Evolutionary conservation across 2,888 invertebrate species (phyloP).

Genomic region (Torymus tubicola): DNA sequence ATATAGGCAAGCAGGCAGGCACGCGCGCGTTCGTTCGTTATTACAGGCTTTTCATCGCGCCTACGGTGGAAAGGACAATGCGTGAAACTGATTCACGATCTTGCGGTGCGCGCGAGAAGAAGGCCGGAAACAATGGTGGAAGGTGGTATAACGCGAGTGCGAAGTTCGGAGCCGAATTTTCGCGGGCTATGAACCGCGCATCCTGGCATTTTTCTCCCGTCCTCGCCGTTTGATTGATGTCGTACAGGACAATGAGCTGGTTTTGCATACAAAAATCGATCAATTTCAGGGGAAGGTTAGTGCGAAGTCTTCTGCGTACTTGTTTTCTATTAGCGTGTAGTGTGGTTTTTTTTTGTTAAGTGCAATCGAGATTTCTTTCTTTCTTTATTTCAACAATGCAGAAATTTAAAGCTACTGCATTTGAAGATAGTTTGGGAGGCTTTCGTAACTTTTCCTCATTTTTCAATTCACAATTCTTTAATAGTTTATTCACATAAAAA

Average conservation of each 20-base stretch:
- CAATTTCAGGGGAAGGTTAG: not conserved
- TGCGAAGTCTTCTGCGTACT: no score
- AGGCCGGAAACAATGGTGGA: conserved; percentile 29
- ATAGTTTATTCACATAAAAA: no score
- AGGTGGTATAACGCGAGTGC: not conserved
- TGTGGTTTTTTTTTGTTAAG: no score
- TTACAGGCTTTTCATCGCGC: conserved; percentile 19
- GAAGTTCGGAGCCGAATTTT: conserved; percentile 22
- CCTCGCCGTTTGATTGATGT: not conserved
- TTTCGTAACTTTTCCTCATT: no score
- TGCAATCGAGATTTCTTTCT: no score
- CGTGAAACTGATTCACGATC: conserved; percentile 38
- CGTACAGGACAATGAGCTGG: conserved; percentile 12
- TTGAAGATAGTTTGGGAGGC: no score
- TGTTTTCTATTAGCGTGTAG: no score
- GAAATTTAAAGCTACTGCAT: no score
- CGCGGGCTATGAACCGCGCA: conserved; percentile 38
- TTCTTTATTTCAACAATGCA: no score
- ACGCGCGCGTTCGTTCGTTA: conserved; percentile 10
- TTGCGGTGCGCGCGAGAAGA: not conserved
- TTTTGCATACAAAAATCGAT: conserved; percentile 18
- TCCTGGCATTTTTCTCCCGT: conserved; percentile 9
- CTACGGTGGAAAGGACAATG: conserved; percentile 25
- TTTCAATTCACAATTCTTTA: no score
- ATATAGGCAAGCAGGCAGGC: no score